Base-by-base conservation (phyloP, 2,888 invertebrate species). In the Eutolmus rufibarbis region DNA sequence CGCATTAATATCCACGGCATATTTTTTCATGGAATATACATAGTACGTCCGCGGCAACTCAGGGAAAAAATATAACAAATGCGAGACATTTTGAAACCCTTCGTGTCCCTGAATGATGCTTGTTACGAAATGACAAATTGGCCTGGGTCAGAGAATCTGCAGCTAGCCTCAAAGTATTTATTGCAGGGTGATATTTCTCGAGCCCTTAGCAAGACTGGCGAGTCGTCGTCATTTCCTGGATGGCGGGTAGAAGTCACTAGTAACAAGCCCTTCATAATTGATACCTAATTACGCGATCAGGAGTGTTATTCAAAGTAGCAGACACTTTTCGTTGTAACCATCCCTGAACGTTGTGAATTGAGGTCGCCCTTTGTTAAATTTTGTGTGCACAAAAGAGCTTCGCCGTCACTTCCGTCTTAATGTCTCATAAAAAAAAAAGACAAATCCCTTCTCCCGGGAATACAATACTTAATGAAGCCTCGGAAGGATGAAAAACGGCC, bases 391-490 rank as follows among this genome's bases (percentile, higher is more conserved):
- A 79, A 79, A 79, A 51, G 79, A 79, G 51, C 31, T 31, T 28
- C 23, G 79, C 51, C 51, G 79, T 28, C 79, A 51, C 51, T 51
- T 28, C 51, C 51, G 51, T 79, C 40, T 51, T 79, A 51, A 28
- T 51, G 46, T 51, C 79, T 79, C 51, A 31, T 79, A 51, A 79
- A 79, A 79, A 79, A 79, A 79, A 51, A 79, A 40, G 51, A 79
- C 79, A 79, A 79, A 79, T 79, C 51, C 31, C 23, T 79, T 16
- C 51, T 51, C 51, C 51, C 14, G 23, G 79, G 51, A 79, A 34
- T 79, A 79, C 79, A 79, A 79, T 79, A 79, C 79, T 79, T 79
- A 79, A 79, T 79, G 79, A 79, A 79, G 79, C 79, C 51, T 46
- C 51, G 31, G 31, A 34, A 28, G 51, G 56, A 66, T 79, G 79